phyloP scores from a whole-genome alignment of 2,113 vertebrate species.

The Onychostoma macrolepis region DNA sequence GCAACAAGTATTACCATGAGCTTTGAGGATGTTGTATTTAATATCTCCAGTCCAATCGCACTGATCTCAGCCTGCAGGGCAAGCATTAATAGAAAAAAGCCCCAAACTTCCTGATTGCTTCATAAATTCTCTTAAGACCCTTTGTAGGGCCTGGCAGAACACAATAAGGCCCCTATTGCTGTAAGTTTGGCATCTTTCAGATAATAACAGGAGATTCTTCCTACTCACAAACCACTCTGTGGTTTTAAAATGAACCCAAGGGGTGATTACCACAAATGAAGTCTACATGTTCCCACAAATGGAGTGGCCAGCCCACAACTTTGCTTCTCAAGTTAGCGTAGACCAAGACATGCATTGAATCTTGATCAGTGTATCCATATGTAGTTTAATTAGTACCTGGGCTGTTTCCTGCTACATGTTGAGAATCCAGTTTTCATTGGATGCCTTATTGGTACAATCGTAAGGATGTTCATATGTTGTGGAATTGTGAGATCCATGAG shows the following conservation, averaged over 20 bases:
- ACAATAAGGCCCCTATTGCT: slow-evolving; percentile 74
- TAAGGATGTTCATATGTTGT: not conserved
- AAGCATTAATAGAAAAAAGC: slow-evolving; percentile 54
- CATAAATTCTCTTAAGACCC: slow-evolving; percentile 67
- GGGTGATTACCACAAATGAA: slow-evolving; percentile 72
- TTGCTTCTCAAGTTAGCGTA: not conserved
- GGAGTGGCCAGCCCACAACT: slow-evolving; percentile 23
- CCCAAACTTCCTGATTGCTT: slow-evolving; percentile 35
- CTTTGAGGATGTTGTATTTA: slow-evolving; percentile 55
- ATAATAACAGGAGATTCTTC: slow-evolving; percentile 48
- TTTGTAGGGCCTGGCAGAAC: slow-evolving; percentile 63
- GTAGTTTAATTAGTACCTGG: not conserved
- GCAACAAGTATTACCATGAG: not conserved
- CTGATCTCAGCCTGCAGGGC: slow-evolving; percentile 53
- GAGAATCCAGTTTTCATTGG: not conserved
- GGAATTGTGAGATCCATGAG: not conserved
- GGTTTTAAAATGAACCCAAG: slow-evolving; percentile 69
- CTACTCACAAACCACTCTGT: slow-evolving; percentile 49
- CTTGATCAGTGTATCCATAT: not conserved
- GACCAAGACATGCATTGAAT: not conserved
- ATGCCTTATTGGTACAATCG: not conserved
- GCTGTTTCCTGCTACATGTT: not conserved
- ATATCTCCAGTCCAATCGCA: slow-evolving; percentile 55
- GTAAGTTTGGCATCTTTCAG: slow-evolving; percentile 67
- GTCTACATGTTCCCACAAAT: slow-evolving; percentile 60